phyloP scores from a whole-genome alignment of 1,140 invertebrate genomes.

The Macrotrachela quadricornifera region DNA sequence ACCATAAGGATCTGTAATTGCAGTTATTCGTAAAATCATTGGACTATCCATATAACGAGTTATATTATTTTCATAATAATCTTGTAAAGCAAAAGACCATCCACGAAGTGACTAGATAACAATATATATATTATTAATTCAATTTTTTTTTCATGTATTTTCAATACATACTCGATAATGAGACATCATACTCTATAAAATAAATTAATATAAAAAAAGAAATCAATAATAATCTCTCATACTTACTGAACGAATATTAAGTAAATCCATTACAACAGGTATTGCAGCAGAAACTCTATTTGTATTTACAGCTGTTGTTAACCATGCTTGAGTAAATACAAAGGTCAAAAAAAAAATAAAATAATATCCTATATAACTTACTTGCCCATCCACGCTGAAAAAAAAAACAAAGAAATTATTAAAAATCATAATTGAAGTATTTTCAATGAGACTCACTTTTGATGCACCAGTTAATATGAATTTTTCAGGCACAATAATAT shows the following conservation, averaged over 20 bases:
- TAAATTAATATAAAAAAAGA: not conserved
- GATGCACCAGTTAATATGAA: slow-evolving; percentile 4
- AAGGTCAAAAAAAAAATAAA: too few relatives aligned
- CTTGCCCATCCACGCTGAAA: slow-evolving; percentile 3
- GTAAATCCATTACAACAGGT: slow-evolving; percentile 22
- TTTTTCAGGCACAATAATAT: not conserved
- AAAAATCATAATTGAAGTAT: not conserved
- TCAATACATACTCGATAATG: slow-evolving; percentile 17
- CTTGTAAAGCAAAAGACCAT: slow-evolving; percentile 8
- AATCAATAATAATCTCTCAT: too few relatives aligned
- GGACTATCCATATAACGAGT: not conserved
- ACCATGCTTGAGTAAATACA: too few relatives aligned
- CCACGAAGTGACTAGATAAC: not conserved
- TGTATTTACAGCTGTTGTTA: slow-evolving; percentile 2
- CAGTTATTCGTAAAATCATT: not conserved
- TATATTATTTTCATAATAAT: slow-evolving; percentile 9
- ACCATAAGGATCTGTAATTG: slow-evolving; percentile 4
- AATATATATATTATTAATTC: too few relatives aligned
- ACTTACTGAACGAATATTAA: slow-evolving; percentile 18
- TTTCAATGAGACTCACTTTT: not conserved
- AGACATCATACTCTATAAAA: not conserved
- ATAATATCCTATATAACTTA: too few relatives aligned
- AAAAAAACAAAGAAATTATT: not conserved
- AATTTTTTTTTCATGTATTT: too few relatives aligned
- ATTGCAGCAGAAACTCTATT: slow-evolving; percentile 17